These are phyloP conservation scores for Xerus inauris DNA, from an alignment of 2,113 vertebrate species.

Conservation along the genomic window DNA sequence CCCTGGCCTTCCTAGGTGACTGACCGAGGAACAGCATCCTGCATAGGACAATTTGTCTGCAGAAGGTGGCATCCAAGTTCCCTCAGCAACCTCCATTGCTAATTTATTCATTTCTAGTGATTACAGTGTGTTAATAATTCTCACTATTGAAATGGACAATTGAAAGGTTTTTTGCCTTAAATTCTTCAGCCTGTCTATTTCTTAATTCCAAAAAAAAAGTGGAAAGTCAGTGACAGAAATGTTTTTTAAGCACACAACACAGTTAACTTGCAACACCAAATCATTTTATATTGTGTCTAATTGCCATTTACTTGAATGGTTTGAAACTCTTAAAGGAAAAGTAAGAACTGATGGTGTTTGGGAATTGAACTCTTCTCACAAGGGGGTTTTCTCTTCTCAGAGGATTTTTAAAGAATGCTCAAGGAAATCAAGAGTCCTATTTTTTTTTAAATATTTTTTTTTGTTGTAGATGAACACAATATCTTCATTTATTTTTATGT, in stretches of 20 bases:
- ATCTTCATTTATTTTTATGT: no score
- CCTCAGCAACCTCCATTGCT: neutral
- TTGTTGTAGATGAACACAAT: no score
- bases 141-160: neutral
- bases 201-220: conserved; percentile 47
- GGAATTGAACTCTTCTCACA: conserved; percentile 33
- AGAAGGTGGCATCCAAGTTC: neutral
- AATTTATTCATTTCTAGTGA: neutral
- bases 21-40: neutral
- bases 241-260: neutral
- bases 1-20: neutral
- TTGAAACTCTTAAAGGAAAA: conserved; percentile 53
- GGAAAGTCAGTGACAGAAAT: neutral
- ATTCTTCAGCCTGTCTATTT: conserved; percentile 1
- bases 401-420: conserved; percentile 28
- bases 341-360: neutral
- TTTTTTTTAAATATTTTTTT: no score
- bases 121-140: neutral
- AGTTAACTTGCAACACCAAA: neutral
- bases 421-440: neutral
- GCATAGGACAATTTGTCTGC: neutral
- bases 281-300: neutral
- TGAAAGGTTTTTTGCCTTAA: neutral
- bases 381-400: neutral
- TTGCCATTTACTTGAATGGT: neutral